A percentile compares a stretch with the other conserved stretches of the same genome.
These are phyloP conservation scores for Drosophila kikkawai DNA, from an alignment of 1,140 invertebrate species.

Conservation along the genomic window DNA sequence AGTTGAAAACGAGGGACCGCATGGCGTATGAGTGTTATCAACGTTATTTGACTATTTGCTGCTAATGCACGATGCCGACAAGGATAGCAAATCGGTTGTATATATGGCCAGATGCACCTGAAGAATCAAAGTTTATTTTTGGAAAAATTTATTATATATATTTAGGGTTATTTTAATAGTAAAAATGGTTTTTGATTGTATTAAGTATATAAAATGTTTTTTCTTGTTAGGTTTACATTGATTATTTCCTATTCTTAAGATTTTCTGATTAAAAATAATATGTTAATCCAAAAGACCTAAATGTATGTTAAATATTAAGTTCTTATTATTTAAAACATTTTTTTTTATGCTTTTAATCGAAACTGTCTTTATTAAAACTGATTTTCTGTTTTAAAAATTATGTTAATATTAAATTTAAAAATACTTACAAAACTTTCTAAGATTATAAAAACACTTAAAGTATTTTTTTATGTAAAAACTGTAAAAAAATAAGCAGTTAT, in stretches of 20 bases:
- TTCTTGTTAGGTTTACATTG: not conserved
- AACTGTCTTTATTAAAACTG: too few species aligned
- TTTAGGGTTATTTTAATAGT: not conserved
- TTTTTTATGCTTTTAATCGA: too few species aligned
- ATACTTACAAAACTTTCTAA: too few species aligned
- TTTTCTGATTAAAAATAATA: not conserved
- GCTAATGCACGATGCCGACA: constrained; percentile 59
- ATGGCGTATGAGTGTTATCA: constrained; percentile 75
- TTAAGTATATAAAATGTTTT: not conserved
- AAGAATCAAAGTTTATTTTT: not conserved
- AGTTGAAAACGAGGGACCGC: constrained; percentile 67
- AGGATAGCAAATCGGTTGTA: constrained; percentile 12
- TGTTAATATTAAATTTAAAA: too few species aligned
- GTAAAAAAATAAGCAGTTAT: too few species aligned
- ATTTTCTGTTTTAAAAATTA: too few species aligned
- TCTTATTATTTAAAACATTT: too few species aligned
- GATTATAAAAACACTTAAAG: too few species aligned
- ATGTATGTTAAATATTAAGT: too few species aligned
- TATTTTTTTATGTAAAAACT: too few species aligned
- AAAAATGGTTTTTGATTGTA: too few species aligned
- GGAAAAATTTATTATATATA: not conserved
- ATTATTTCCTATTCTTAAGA: not conserved
- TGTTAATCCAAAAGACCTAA: not conserved
- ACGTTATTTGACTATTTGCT: constrained; percentile 73
- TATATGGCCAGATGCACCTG: constrained; percentile 7